Evolutionary conservation across 2,113 vertebrate species (phyloP).

Genomic region (Caloenas nicobarica): DNA sequence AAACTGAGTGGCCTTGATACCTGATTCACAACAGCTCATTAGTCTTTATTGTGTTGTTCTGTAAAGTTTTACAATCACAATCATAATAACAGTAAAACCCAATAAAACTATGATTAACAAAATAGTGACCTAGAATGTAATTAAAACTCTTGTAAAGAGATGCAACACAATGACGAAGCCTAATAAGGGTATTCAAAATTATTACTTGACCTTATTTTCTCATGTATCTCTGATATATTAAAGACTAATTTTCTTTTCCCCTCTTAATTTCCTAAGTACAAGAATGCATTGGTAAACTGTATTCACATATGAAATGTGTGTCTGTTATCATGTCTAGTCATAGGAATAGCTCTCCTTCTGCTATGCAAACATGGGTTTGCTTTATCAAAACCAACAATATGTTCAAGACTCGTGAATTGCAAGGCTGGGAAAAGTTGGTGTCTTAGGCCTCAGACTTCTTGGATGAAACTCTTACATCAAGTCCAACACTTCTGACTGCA

Average conservation of each 20-base stretch:
- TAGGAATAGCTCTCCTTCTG: neutral
- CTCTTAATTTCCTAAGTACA: neutral
- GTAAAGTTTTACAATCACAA: neutral
- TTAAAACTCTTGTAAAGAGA: neutral
- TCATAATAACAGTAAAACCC: neutral
- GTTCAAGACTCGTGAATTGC: neutral
- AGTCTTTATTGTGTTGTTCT: neutral
- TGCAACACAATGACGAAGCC: neutral
- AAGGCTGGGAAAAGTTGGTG: neutral
- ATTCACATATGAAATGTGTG: accelerated
- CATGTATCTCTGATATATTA: neutral
- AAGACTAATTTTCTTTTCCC: neutral
- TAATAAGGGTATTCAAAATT: neutral
- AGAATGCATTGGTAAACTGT: neutral
- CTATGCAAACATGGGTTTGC: neutral
- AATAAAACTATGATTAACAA: neutral
- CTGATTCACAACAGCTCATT: neutral
- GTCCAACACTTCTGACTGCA: neutral
- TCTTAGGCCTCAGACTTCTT: neutral
- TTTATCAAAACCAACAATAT: neutral
- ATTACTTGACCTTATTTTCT: neutral
- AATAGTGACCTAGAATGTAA: neutral
- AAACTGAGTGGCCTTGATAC: neutral
- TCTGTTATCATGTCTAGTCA: neutral
- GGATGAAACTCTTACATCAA: neutral